Conservation (phyloP, 2,888 invertebrate genomes). For the Tenodera sinensis region DNA sequence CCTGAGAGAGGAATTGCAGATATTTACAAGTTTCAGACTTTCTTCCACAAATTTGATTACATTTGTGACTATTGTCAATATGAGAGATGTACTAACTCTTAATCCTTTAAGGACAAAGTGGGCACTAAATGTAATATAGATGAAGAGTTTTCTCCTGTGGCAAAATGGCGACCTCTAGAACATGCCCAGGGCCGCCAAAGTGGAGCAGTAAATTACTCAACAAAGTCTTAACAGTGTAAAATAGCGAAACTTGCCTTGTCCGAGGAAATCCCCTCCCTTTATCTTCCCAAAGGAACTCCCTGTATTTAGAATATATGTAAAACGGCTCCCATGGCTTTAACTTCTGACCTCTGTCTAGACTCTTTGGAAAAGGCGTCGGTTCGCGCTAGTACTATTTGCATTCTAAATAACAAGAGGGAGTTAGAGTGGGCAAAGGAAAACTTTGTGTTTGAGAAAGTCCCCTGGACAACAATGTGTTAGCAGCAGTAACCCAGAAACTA, state of each 20-base stretch:
- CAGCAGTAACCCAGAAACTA: not conserved
- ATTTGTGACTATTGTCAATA: no score
- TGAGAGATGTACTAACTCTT: no score
- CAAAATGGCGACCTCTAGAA: not conserved
- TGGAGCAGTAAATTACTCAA: not conserved
- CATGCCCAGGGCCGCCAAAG: not conserved
- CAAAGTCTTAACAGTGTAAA: not conserved
- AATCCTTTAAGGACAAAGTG: not conserved
- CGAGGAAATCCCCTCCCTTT: not conserved
- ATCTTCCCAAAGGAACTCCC: not conserved
- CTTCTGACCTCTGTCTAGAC: not conserved
- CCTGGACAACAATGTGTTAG: not conserved
- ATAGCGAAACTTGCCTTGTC: not conserved
- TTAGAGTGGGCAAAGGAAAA: not conserved
- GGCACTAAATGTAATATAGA: not conserved
- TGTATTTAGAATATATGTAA: not conserved
- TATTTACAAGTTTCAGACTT: no score
- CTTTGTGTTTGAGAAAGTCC: not conserved
- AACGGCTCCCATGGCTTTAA: slow-evolving; percentile 9
- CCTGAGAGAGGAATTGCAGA: no score
- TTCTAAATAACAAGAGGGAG: not conserved
- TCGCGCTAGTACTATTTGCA: not conserved
- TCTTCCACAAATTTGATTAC: no score
- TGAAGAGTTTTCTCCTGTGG: not conserved
- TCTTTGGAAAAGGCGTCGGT: not conserved